Evolutionary conservation across 2,888 invertebrate species (phyloP), one percentile per base, ranked within the genome.

Genomic region (Cabera pusaria): DNA sequence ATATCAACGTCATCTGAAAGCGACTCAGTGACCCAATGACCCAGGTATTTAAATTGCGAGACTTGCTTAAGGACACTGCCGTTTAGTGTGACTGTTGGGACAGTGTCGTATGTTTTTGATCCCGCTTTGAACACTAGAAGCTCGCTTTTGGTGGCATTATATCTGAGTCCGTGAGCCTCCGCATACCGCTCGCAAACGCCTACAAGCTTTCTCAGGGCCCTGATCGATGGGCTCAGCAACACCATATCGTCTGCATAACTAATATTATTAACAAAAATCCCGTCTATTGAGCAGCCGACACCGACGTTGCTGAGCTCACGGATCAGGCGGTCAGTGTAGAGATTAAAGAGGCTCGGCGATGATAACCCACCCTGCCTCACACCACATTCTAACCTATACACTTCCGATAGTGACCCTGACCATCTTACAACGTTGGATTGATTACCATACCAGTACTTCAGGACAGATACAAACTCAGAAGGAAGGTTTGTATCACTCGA

Each of bases 91-190:
- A 28, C 28, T 10, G 17, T 5, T 10, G 28, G 28, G 4, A 28
- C 11, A n/a, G 19, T 19, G 2, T 6, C 3, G 6, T 28, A 28
- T 6, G 28, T 28, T 20, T 28, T 28, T 3, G 11, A 10, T 2
- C 28, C 28, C 2, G 20, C 19, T 11, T 20, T 28, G 19, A 35
- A 35, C 7, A 35, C 6, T 27, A 35, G 21, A 1, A 35, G 12
- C 22, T 35, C 27, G 21, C 35, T 35, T 21, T 35, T 35, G 3
- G 3, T 22, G 3, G 21, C 16, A n/a, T 35, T 35, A 6, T 35
- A 35, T 6, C 19, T 27, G n/a, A 35, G 16, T 5, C 35, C 35
- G 12, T 35, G 35, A n/a, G 17, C n/a, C 17, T 8, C 23, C 7
- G 32, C 32, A 20, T 32, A 23, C 4, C 17, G 14, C 14, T 14